Percentiles rank a stretch among this genome's conserved stretches.
Conservation (phyloP, 2,113 vertebrate species). For the Symphodus melops region DNA sequence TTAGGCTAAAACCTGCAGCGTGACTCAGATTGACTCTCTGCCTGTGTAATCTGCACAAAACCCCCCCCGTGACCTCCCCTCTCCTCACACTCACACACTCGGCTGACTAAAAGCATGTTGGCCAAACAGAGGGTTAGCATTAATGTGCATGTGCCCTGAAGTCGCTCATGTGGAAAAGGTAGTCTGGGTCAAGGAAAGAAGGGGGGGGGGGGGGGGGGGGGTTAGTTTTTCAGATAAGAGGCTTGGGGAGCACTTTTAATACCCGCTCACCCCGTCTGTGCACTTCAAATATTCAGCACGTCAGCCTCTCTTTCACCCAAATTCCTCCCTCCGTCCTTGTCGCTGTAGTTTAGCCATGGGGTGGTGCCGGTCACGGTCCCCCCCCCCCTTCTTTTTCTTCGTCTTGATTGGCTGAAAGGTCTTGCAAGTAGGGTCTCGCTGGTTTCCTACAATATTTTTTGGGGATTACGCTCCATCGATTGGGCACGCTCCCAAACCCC, state of each 20-base stretch:
- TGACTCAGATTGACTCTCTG: conserved; percentile 38
- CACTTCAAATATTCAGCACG: conserved; percentile 67
- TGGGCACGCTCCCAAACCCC: conserved; percentile 68
- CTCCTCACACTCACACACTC: conserved; percentile 11
- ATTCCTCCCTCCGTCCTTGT: conserved; percentile 48
- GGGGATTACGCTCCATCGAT: conserved; percentile 78
- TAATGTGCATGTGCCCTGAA: conserved; percentile 38
- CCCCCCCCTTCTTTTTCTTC: too few relatives aligned
- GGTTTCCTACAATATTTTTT: conserved; percentile 68
- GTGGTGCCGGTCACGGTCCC: conserved; percentile 36
- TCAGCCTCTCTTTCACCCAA: conserved; percentile 38
- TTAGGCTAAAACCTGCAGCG: conserved; percentile 25
- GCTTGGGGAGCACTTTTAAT: conserved; percentile 60
- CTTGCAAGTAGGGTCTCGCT: conserved; percentile 12
- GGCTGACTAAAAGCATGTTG: conserved; percentile 53
- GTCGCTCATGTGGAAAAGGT: conserved; percentile 63
- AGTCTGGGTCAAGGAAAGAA: conserved; percentile 62
- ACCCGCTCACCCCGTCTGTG: conserved; percentile 16
- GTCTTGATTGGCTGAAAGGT: conserved; percentile 56
- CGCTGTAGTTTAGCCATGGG: conserved; percentile 34
- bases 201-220: conserved; percentile 12
- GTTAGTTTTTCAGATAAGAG: conserved; percentile 60
- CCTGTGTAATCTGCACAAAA: conserved; percentile 37
- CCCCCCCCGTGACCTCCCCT: conserved; percentile 16
- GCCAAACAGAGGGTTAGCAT: conserved; percentile 49